Percentiles rank a stretch among this genome's conserved stretches.
These are phyloP conservation scores for Diarsia rubi DNA, from an alignment of 2,888 invertebrate genomes.

Conservation along the genomic window DNA sequence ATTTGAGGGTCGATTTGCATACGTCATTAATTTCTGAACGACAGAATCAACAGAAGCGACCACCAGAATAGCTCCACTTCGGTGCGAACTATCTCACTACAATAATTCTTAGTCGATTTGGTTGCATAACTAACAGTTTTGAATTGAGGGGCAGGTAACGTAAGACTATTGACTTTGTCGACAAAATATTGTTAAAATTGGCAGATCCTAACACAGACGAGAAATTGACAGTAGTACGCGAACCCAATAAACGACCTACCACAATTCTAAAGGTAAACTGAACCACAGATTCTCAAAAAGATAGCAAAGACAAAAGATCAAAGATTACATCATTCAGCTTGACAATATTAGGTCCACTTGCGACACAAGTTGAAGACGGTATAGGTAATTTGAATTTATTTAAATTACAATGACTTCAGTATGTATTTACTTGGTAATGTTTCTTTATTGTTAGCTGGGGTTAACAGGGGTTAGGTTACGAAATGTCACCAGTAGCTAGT, in stretches of 20 bases:
- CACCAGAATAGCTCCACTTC: background rate
- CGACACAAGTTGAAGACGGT: constrained; percentile 73
- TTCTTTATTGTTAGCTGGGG: constrained; percentile 80
- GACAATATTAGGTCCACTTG: constrained; percentile 74
- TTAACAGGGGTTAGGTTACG: constrained; percentile 85
- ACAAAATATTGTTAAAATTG: constrained; percentile 11
- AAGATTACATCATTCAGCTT: constrained; percentile 75
- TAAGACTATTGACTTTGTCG: constrained; percentile 9
- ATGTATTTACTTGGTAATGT: constrained; percentile 87
- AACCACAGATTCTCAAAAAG: constrained; percentile 54
- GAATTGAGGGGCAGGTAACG: constrained; percentile 36
- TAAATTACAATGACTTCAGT: constrained; percentile 85
- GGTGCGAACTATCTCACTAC: background rate
- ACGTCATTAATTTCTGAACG: background rate
- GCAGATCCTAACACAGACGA: constrained; percentile 22
- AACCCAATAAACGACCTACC: constrained; percentile 76
- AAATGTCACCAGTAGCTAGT: constrained; percentile 72
- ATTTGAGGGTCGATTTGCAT: background rate
- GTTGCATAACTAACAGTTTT: background rate
- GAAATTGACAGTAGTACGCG: constrained; percentile 69
- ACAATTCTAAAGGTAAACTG: constrained; percentile 65
- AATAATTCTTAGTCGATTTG: background rate
- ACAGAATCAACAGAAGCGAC: background rate
- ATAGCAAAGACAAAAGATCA: constrained; percentile 66
- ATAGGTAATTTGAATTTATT: constrained; percentile 87